Base-by-base conservation (phyloP, 1,140 invertebrate genomes). In the Geopemphigus sp. region DNA sequence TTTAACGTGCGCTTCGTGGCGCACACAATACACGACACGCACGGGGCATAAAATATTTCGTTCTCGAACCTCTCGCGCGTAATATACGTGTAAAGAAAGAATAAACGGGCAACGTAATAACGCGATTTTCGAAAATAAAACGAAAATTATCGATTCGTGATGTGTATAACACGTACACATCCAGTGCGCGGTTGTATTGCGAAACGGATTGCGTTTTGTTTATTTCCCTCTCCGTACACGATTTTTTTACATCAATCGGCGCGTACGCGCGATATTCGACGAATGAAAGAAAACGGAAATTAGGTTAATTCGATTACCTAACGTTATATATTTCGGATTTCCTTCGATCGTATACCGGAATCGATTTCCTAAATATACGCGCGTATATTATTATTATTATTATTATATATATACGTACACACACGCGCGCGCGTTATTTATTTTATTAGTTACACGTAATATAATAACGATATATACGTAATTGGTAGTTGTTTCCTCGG, bases 61-160 rank as follows among this genome's bases (percentile, higher is more conserved):
- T 78, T 78, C 47, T 56, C 22, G 57, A 19, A 22, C 59, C 26
- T 17, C 6, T 15, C 29, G 26, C 29, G 29, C 14, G 26, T 6
- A 14, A 8, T 24, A 5, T 63, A 78, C 74, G 74, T 78, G 74
- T 63, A 78, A 19, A 29, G 74, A 78, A 78, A 57, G 50, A 63
- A 78, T 63, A 63, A 72, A 47, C 12, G n/a, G n/a, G 59, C 22
- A 78, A 63, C 63, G 50, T 50, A 14, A 61, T 47, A 45, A 61
- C 26, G 24, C 4, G n/a, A 74, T 74, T 74, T 45, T 45, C 32
- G 15, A 19, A 63, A 39, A 64, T 47, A 45, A 76, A 56, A 73
- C 29, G 57, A 39, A 74, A 59, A 78, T 78, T 78, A 78, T 78
- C 63, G 74, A 78, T 78, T 78, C 74, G 74, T 45, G 74, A 78